Conservation (phyloP, 2,113 vertebrate species). For the Heterotis niloticus region DNA sequence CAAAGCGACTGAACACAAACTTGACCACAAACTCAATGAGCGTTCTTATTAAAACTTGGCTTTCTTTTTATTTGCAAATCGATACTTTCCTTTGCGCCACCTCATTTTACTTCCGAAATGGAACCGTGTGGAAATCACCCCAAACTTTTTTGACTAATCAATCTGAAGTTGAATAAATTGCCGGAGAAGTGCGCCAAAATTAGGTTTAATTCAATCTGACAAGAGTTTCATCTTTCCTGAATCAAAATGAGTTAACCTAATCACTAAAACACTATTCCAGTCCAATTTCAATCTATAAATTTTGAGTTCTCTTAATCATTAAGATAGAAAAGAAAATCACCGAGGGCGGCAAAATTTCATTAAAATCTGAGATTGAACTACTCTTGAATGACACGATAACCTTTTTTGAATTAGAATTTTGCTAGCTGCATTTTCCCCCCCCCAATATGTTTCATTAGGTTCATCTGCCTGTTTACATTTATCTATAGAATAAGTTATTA, state of each 20-base stretch:
- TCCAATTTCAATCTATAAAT: background rate
- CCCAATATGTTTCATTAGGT: background rate
- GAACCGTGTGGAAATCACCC: background rate
- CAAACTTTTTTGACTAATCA: background rate
- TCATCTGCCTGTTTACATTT: background rate
- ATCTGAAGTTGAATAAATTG: background rate
- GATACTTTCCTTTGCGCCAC: no score
- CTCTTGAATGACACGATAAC: background rate
- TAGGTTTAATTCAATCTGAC: background rate
- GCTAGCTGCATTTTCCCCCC: background rate
- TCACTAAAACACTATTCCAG: slow-evolving; percentile 2
- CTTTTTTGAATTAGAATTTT: background rate
- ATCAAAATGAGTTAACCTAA: background rate
- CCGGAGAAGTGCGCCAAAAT: background rate
- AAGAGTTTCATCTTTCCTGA: background rate
- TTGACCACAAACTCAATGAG: no score
- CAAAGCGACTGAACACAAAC: no score
- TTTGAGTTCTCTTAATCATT: background rate
- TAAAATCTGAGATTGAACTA: background rate
- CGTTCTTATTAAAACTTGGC: no score
- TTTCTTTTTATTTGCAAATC: no score
- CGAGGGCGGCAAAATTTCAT: background rate
- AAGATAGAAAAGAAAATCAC: background rate
- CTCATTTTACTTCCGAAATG: no score
- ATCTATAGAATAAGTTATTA: background rate